A percentile compares a stretch with the other conserved stretches of the same genome.
These are phyloP conservation scores for Orbicella faveolata DNA, from an alignment of 64 coral and sea anemone genomes.

Conservation along the genomic window DNA sequence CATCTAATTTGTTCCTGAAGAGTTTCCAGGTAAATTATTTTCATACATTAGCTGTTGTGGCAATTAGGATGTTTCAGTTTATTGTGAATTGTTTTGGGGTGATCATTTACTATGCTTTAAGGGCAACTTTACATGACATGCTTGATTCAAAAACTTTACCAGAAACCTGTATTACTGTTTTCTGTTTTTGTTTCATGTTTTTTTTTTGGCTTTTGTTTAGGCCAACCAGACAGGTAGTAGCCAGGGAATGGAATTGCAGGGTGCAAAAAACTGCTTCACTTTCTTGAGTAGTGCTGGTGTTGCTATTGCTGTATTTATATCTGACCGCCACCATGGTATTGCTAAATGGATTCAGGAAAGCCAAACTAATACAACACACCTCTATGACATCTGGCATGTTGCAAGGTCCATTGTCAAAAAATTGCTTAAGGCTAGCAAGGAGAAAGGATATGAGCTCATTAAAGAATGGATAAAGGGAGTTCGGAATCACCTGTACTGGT, in stretches of 20 bases:
- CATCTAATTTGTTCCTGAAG: no score
- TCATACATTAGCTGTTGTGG: no score
- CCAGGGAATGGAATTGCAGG: constrained; percentile 23
- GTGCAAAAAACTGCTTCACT: constrained; percentile 25
- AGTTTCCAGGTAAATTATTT: no score
- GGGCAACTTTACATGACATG: no score
- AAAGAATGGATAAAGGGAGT: constrained; percentile 34
- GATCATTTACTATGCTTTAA: no score
- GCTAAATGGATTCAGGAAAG: constrained; percentile 27
- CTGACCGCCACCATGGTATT: constrained; percentile 4
- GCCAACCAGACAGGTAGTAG: constrained; percentile 4
- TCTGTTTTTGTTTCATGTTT: no score
- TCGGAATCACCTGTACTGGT: constrained; percentile 36
- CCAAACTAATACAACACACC: neutral
- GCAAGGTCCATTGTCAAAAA: constrained; percentile 32
- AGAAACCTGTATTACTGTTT: no score
- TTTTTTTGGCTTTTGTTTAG: neutral
- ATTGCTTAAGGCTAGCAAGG: constrained; percentile 31
- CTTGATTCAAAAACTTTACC: no score
- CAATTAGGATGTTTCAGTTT: no score
- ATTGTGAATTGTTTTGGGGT: no score
- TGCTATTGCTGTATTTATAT: constrained; percentile 17
- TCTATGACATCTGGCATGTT: constrained; percentile 54
- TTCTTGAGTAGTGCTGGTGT: constrained; percentile 12
- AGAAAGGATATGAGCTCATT: neutral